These are phyloP conservation scores for Eutolmus rufibarbis DNA, from an alignment of 2,888 invertebrate species.

Conservation along the genomic window DNA sequence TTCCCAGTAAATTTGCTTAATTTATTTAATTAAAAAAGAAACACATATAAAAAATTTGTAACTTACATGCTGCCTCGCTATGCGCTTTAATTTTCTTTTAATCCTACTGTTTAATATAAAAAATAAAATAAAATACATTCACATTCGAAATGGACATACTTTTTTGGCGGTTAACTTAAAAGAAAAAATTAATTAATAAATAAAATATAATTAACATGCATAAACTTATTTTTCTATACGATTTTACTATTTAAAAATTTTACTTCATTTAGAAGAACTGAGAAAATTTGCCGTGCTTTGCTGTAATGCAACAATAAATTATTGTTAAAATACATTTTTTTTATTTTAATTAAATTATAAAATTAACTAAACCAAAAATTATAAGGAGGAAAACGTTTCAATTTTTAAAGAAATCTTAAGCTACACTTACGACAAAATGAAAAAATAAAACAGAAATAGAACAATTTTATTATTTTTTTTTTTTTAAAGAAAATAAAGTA, in stretches of 20 bases:
- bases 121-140: neutral
- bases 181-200: neutral
- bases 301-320: conserved; percentile 7
- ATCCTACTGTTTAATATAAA: neutral
- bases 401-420: neutral
- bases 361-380: neutral
- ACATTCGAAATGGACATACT: neutral
- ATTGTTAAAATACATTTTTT: neutral
- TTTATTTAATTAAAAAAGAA: neutral
- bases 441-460: neutral
- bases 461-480: neutral
- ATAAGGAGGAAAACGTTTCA: neutral
- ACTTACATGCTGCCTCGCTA: neutral
- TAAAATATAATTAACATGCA: neutral
- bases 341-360: neutral
- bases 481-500: too few species aligned
- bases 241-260: neutral
- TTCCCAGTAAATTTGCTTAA: neutral
- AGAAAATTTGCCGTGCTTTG: conserved; percentile 17
- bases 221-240: neutral
- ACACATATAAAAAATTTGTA: neutral
- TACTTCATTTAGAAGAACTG: neutral
- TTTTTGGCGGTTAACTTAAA: neutral
- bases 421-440: neutral
- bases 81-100: neutral